Evolutionary conservation across 2,113 vertebrate species (phyloP), one percentile per base, ranked within the genome.

Genomic region (Dicaeum eximium): DNA sequence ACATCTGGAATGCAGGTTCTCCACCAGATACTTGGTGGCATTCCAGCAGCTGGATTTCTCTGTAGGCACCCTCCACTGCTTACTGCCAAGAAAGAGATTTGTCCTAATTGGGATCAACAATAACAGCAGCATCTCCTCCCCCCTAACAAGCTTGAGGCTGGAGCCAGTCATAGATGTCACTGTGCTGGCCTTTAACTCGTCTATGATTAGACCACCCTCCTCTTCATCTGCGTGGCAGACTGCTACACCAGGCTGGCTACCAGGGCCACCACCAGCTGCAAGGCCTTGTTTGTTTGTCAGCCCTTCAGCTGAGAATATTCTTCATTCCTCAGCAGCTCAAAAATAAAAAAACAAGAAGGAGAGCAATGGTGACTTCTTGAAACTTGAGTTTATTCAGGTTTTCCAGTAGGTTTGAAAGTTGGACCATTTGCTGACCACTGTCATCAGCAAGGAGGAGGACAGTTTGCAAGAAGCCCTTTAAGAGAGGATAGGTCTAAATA

Each of bases 1-100:
- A 53, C 94, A 95, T 94, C 92, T 97, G 88, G 72, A 90, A 78
- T 31, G 37, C 92, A 96, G 90, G 90, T 93, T 80, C 48, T 88
- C 71, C 60, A 69, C 64, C 85, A 96, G 80, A 86, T 57, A 48
- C 28, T 92, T 79, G 82, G 69, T 88, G 79, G 44, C 64, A 45
- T 74, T 92, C 90, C 82, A 95, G 75, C 90, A 86, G 80, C 69
- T 88, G 60, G 72, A 73, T 88, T 83, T 80, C 85, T 86, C 86
- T 62, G 16, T 35, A 78, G 53, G 82, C 92, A 90, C 30, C 56
- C 51, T 89, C n/a, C 66, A 28, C n/a, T 71, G n/a, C 83, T 83
- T 44, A 61, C 31, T 80, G 88, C 86, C 67, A 75, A 74, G 60
- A 90, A 71, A 75, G 88, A 90, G 37, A n/a, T 48, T 93, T 92